Evolutionary conservation across 2,113 vertebrate genomes (phyloP).

Genomic region (Pteruthius melanotis): DNA sequence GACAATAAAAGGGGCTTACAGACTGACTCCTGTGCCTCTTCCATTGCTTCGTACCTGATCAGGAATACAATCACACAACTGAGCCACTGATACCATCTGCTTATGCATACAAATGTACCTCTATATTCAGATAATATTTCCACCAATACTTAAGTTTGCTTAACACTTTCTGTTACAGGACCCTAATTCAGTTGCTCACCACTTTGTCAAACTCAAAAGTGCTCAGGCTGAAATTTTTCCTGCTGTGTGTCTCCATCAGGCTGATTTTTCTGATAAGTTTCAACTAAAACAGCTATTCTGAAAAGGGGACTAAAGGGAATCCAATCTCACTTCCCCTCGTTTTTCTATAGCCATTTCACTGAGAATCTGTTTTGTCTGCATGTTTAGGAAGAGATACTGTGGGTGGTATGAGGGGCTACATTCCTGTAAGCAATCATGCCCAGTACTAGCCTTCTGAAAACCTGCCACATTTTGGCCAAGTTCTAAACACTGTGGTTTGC

Average conservation of each 20-base stretch:
- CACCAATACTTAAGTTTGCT: not conserved
- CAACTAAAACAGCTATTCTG: constrained; percentile 1
- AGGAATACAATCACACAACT: not conserved
- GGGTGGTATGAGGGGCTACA: not conserved
- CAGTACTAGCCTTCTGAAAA: not conserved
- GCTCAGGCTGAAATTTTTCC: not conserved
- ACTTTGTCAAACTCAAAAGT: not conserved
- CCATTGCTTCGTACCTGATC: not conserved
- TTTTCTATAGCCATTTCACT: not conserved
- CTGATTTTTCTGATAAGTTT: not conserved
- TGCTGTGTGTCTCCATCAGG: not conserved
- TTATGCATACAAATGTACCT: not conserved
- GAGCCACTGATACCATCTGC: not conserved
- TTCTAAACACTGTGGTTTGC: not conserved
- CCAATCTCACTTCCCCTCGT: not conserved
- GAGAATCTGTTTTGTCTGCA: not conserved
- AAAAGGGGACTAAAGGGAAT: not conserved
- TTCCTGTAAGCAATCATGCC: not conserved
- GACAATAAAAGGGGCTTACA: not conserved
- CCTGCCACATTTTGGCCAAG: not conserved
- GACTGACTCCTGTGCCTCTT: not conserved
- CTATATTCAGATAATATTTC: not conserved
- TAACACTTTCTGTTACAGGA: not conserved
- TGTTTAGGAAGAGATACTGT: not conserved
- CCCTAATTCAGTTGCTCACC: not conserved